phyloP scores from a whole-genome alignment of 2,797 vertebrate species.

The Enteromius thamalakanensis region DNA sequence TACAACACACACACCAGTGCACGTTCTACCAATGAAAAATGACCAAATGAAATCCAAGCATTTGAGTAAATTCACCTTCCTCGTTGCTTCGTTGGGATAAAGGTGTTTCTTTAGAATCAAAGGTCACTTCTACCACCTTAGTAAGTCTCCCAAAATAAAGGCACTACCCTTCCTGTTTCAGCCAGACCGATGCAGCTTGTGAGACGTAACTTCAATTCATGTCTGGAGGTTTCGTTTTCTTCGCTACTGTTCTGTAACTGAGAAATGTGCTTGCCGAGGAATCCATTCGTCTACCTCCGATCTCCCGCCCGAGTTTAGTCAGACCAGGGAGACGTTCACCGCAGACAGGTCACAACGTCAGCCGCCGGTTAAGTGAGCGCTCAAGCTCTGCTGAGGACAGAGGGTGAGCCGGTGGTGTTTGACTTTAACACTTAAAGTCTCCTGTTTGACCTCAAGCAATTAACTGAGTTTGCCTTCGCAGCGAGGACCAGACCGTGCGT shows the following conservation, averaged over 20 bases:
- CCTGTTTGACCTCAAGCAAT: constrained; percentile 40
- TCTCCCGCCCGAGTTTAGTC: constrained; percentile 52
- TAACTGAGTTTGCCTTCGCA: constrained; percentile 18
- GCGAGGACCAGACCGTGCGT: constrained; percentile 3
- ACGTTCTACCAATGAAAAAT: constrained; percentile 52
- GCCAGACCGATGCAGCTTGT: constrained; percentile 47
- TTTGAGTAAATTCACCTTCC: constrained; percentile 40
- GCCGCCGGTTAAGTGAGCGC: constrained; percentile 54
- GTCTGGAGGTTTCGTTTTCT: constrained; percentile 56
- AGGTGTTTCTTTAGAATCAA: constrained; percentile 57
- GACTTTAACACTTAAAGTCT: constrained; percentile 47
- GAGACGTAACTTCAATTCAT: constrained; percentile 51
- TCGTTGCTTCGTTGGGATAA: constrained; percentile 72
- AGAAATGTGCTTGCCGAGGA: constrained; percentile 29
- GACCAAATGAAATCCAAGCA: constrained; percentile 49
- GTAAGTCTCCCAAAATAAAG: constrained; percentile 63
- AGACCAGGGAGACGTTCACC: constrained; percentile 45
- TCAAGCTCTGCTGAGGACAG: constrained; percentile 47
- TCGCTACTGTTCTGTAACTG: background rate
- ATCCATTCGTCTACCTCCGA: constrained; percentile 51
- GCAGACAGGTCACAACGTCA: constrained; percentile 32
- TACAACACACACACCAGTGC: constrained; percentile 46
- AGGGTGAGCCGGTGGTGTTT: constrained; percentile 51
- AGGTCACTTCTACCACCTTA: constrained; percentile 66
- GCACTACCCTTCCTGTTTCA: constrained; percentile 64